phyloP scores from a whole-genome alignment of 2,113 vertebrate species.

The Cricetomys ansorgei region DNA sequence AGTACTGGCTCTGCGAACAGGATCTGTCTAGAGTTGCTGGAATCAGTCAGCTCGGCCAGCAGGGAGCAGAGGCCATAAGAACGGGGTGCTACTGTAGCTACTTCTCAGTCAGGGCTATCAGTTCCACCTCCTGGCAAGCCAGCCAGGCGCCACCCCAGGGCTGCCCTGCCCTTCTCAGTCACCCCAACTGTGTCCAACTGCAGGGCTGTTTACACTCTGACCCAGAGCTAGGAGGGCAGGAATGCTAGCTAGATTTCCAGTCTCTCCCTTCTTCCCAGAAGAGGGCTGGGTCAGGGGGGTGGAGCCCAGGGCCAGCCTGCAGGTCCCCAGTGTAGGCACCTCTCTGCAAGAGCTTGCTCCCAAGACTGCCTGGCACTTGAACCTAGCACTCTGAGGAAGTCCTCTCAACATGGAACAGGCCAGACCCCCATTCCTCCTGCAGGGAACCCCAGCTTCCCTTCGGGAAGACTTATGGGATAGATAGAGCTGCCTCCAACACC shows the following conservation, averaged over 20 bases:
- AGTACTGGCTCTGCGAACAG: background rate
- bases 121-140: background rate
- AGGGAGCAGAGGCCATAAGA: rapidly evolving
- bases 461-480: background rate
- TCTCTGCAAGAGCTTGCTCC: background rate
- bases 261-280: background rate
- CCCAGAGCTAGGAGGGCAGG: background rate
- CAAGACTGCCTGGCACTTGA: background rate
- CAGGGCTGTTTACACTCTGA: background rate
- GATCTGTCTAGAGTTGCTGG: rapidly evolving
- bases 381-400: rapidly evolving
- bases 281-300: background rate
- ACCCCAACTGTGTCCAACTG: no score
- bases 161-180: background rate
- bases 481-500: background rate
- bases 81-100: rapidly evolving
- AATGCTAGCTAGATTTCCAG: background rate
- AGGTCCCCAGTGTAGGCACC: background rate
- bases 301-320: background rate
- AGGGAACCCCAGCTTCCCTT: conserved; percentile 17
- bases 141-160: rapidly evolving
- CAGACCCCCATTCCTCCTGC: no score
- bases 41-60: background rate
- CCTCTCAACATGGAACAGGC: background rate
- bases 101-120: rapidly evolving